phyloP scores from a whole-genome alignment of 2,797 vertebrate species.

The Molossus alvarezi region DNA sequence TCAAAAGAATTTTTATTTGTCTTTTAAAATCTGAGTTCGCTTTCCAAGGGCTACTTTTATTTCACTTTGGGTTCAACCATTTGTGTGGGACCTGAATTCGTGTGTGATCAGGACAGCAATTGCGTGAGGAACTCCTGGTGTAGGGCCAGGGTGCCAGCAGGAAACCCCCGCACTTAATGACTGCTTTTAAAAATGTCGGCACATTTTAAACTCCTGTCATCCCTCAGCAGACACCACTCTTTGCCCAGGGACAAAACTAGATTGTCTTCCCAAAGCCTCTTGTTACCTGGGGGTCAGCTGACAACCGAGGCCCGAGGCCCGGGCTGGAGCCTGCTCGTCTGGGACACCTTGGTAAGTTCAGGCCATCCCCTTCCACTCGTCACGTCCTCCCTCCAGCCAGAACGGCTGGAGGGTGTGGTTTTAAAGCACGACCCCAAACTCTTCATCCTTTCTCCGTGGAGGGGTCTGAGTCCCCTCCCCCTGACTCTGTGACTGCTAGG shows the following conservation, averaged over 20 bases:
- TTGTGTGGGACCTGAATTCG: background rate
- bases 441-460: background rate
- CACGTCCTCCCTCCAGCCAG: background rate
- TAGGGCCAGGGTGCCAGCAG: rapidly evolving
- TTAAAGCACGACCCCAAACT: background rate
- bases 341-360: background rate
- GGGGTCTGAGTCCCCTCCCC: no score
- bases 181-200: background rate
- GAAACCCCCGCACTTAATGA: background rate
- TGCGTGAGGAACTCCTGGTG: rapidly evolving
- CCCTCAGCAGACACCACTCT: background rate
- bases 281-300: background rate
- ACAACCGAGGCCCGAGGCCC: rapidly evolving
- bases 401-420: no score
- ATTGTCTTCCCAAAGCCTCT: rapidly evolving
- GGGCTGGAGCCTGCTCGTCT: background rate
- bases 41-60: background rate
- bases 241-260: background rate
- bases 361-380: rapidly evolving
- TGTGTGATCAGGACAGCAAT: background rate
- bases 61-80: background rate
- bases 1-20: background rate
- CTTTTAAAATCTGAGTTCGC: background rate
- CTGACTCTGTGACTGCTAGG: background rate
- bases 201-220: background rate